A percentile compares a stretch with the other conserved stretches of the same genome.
phyloP scores from a whole-genome alignment of 2,113 vertebrate species.

The Oryctolagus cuniculus region mOryCun1.1 NC_091434.1:164819501-164820000 shows the following conservation, averaged over 20 bases:
- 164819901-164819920: neutral
- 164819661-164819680: neutral
- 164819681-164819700: neutral
- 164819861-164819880: neutral
- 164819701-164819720: neutral
- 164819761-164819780: neutral
- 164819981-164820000: neutral
- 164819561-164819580: neutral
- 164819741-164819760: neutral
- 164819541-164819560: neutral
- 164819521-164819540: neutral
- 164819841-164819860: too few species aligned
- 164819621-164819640: neutral
- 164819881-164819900: neutral
- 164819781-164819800: neutral
- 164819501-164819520: neutral
- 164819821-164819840: neutral
- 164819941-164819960: neutral
- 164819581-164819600: neutral
- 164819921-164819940: neutral
- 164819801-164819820: neutral
- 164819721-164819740: neutral
- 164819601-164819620: neutral
- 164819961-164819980: neutral
- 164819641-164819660: neutral